A percentile compares a stretch with the other conserved stretches of the same genome.
Evolutionary conservation across 2,888 invertebrate genomes (phyloP).

Genomic region (Galerucella pusilla): DNA sequence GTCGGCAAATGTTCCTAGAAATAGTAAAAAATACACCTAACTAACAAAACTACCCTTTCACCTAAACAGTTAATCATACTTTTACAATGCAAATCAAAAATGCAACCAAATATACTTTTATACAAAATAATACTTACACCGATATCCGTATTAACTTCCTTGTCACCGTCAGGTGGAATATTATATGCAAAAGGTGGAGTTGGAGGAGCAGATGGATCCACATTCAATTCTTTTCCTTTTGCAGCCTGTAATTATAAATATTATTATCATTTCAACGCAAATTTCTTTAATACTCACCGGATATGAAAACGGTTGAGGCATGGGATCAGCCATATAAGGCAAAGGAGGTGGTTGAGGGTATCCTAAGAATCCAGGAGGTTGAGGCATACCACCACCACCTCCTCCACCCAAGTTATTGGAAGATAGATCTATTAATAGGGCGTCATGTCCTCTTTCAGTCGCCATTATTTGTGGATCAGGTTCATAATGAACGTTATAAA

Average conservation of each 20-base stretch:
- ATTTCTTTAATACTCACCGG: constrained; percentile 64
- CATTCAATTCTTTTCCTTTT: constrained; percentile 47
- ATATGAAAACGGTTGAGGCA: constrained; percentile 74
- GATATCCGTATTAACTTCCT: constrained; percentile 72
- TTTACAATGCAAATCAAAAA: constrained; percentile 7
- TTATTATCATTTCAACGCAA: background rate
- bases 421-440: constrained; percentile 75
- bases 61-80: constrained; percentile 15
- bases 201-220: constrained; percentile 56
- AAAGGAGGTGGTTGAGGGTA: constrained; percentile 79
- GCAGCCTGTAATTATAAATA: constrained; percentile 40
- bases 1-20: constrained; percentile 78
- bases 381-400: constrained; percentile 69
- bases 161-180: constrained; percentile 73
- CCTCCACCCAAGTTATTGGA: constrained; percentile 70
- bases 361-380: constrained; percentile 84
- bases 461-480: constrained; percentile 94
- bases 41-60: constrained; percentile 32
- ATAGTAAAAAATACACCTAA: constrained; percentile 54
- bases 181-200: constrained; percentile 72
- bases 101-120: background rate
- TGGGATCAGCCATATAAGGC: constrained; percentile 67
- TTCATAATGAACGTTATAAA: constrained; percentile 93
- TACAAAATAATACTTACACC: background rate
- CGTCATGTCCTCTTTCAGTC: constrained; percentile 74